phyloP scores from a whole-genome alignment of 1,140 invertebrate genomes.

The Aricia agestis region DNA sequence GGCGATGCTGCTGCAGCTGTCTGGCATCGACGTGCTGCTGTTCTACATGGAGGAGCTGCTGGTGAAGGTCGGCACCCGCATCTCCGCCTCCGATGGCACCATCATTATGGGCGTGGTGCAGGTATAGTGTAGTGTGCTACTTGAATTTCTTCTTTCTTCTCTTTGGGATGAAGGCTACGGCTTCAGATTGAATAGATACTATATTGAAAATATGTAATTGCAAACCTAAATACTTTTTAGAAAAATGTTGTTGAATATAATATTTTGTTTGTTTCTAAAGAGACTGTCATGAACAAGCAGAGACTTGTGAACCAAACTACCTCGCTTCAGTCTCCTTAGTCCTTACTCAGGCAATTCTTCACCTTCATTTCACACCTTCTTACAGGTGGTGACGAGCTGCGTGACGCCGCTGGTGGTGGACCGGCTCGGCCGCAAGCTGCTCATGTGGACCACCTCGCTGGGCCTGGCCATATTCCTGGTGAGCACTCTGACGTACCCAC shows the following conservation, averaged over 20 bases:
- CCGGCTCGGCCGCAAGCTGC: slow-evolving; percentile 82
- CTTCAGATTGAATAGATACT: too few relatives aligned
- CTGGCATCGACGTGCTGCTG: slow-evolving; percentile 89
- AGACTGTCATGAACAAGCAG: too few relatives aligned
- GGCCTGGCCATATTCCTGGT: slow-evolving; percentile 79
- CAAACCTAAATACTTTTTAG: too few relatives aligned
- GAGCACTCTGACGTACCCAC: slow-evolving; percentile 24
- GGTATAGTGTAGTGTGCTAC: too few relatives aligned
- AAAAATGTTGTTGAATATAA: too few relatives aligned
- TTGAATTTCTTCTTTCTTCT: slow-evolving; percentile 14
- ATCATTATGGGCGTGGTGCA: slow-evolving; percentile 88
- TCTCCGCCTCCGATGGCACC: slow-evolving; percentile 80
- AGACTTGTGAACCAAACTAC: too few relatives aligned
- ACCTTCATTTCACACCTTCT: too few relatives aligned
- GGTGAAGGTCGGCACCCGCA: slow-evolving; percentile 75
- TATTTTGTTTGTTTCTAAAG: too few relatives aligned
- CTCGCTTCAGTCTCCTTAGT: too few relatives aligned
- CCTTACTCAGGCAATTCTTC: too few relatives aligned
- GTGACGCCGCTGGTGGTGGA: slow-evolving; percentile 86
- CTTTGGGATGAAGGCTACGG: too few relatives aligned
- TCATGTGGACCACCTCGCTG: slow-evolving; percentile 83
- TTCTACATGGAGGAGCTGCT: slow-evolving; percentile 87
- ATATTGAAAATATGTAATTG: too few relatives aligned
- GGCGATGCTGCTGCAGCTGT: slow-evolving; percentile 85
- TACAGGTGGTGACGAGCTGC: slow-evolving; percentile 79